phyloP scores from a whole-genome alignment of 2,888 invertebrate genomes.

The Diarsia mendica region DNA sequence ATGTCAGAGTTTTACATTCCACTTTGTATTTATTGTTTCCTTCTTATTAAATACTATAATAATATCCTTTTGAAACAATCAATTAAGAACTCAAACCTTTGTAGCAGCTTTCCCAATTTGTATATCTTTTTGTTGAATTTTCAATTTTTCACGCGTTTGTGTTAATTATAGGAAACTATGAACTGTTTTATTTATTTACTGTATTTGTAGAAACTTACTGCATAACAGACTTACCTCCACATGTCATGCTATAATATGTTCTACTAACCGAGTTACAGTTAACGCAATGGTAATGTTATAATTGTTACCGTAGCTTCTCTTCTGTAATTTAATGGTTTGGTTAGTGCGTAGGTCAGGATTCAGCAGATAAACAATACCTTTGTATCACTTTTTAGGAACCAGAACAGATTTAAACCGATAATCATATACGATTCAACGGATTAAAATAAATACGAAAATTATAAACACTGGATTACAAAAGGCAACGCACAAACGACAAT shows the following conservation, averaged over 20 bases:
- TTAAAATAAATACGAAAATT: neutral
- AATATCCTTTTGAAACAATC: conserved; percentile 9
- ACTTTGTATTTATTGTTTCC: conserved; percentile 42
- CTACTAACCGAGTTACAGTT: conserved; percentile 58
- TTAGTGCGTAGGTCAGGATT: neutral
- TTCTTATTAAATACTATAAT: neutral
- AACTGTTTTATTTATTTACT: conserved; percentile 44
- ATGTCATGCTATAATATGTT: conserved; percentile 45
- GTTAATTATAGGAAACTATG: conserved; percentile 30
- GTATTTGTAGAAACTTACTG: conserved; percentile 65
- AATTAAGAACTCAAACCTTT: conserved; percentile 15
- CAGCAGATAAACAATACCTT: neutral
- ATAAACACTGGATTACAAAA: conserved; percentile 18
- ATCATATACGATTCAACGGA: neutral
- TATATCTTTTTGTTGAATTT: conserved; percentile 9
- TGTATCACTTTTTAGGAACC: neutral
- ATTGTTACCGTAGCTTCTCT: conserved; percentile 11
- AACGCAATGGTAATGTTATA: conserved; percentile 55
- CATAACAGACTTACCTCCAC: conserved; percentile 46
- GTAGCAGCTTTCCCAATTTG: conserved; percentile 12
- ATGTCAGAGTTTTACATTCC: conserved; percentile 29
- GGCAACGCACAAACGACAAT: conserved; percentile 67
- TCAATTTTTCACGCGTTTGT: conserved; percentile 8
- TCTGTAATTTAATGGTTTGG: neutral
- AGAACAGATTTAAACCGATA: neutral